Conservation (phyloP, 2,113 vertebrate genomes). For the Xiphias gladius region DNA sequence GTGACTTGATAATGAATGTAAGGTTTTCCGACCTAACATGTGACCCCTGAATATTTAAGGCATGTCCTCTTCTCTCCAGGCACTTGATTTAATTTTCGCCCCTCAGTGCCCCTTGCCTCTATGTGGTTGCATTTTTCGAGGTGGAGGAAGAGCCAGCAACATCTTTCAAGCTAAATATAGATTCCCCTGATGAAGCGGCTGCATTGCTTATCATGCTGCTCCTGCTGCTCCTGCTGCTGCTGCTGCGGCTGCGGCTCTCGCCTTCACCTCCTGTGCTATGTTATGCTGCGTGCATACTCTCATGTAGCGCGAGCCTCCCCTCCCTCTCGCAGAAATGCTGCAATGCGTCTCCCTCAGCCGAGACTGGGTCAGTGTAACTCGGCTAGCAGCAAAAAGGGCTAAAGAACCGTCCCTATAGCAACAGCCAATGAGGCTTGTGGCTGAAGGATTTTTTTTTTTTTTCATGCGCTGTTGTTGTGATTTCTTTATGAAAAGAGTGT, state of each 20-base stretch:
- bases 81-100: slow-evolving; percentile 18
- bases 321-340: slow-evolving; percentile 85
- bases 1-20: neutral
- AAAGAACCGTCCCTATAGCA: slow-evolving; percentile 79
- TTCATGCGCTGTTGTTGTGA: slow-evolving; percentile 59
- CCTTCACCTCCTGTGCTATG: slow-evolving; percentile 47
- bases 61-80: neutral
- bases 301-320: slow-evolving; percentile 59
- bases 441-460: slow-evolving; percentile 26
- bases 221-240: slow-evolving; percentile 46
- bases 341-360: slow-evolving; percentile 86
- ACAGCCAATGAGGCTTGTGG: slow-evolving; percentile 74
- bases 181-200: slow-evolving; percentile 44
- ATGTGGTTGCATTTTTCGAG: slow-evolving; percentile 15
- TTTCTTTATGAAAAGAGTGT: slow-evolving; percentile 18
- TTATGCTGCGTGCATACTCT: slow-evolving; percentile 59
- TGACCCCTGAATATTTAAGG: neutral
- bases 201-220: slow-evolving; percentile 23
- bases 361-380: slow-evolving; percentile 86
- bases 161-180: slow-evolving; percentile 72
- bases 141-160: slow-evolving; percentile 45
- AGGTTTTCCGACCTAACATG: slow-evolving; percentile 3
- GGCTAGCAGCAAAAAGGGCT: slow-evolving; percentile 70
- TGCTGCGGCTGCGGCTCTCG: slow-evolving; percentile 29
- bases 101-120: slow-evolving; percentile 61